These are phyloP conservation scores for Rhimphoctona megacephalus DNA, from an alignment of 2,888 invertebrate species.

Conservation along the genomic window DNA sequence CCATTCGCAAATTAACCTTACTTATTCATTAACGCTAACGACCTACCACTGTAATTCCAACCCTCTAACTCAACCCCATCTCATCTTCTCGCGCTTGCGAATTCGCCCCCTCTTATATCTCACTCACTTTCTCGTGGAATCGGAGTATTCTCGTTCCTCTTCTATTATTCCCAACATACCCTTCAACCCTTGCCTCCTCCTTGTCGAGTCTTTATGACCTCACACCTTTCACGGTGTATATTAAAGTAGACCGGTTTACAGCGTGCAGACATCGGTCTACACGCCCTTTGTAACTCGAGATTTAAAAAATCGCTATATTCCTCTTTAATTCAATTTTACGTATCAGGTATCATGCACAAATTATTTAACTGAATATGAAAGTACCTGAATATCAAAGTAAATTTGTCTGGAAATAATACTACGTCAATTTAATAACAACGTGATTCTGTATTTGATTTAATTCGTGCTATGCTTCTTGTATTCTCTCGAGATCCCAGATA, in stretches of 20 bases:
- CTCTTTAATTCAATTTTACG: slow-evolving; percentile 9
- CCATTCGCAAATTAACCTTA: slow-evolving; percentile 83
- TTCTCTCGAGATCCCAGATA: not conserved
- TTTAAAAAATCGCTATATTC: slow-evolving; percentile 13
- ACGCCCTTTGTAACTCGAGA: too few species aligned
- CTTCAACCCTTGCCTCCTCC: slow-evolving; percentile 34
- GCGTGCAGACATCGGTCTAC: not conserved
- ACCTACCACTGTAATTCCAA: slow-evolving; percentile 73
- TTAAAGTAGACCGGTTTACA: slow-evolving; percentile 21
- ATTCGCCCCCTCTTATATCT: slow-evolving; percentile 20
- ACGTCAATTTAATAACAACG: not conserved
- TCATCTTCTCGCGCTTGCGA: slow-evolving; percentile 19
- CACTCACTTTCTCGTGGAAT: slow-evolving; percentile 29
- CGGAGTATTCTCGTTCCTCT: slow-evolving; percentile 31
- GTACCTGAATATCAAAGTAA: not conserved
- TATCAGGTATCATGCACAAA: not conserved
- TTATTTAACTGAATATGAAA: not conserved
- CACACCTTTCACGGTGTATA: slow-evolving; percentile 47
- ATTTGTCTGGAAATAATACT: not conserved
- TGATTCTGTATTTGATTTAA: not conserved
- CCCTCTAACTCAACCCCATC: slow-evolving; percentile 49
- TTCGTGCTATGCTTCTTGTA: not conserved
- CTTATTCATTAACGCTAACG: slow-evolving; percentile 83
- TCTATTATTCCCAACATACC: slow-evolving; percentile 46
- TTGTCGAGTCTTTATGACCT: slow-evolving; percentile 47